Evolutionary conservation across 2,113 vertebrate species (phyloP).

Genomic region (Scortum barcoo): DNA sequence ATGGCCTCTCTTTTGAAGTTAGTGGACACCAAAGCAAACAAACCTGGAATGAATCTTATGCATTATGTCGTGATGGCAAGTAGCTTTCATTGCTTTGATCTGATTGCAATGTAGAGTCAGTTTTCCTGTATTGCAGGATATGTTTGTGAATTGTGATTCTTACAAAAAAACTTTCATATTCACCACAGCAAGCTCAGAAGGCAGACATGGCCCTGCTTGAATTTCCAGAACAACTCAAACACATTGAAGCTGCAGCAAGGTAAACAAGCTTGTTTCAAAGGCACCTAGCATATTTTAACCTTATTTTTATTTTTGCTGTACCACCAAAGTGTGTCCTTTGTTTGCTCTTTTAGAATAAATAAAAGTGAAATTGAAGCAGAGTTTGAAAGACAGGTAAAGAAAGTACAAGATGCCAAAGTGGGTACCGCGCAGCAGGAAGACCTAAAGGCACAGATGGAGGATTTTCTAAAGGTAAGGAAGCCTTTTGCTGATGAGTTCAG

Average conservation of each 20-base stretch:
- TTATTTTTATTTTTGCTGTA: background rate
- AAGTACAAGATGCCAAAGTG: slow-evolving; percentile 70
- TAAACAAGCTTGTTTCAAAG: slow-evolving; percentile 37
- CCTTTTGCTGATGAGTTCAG: background rate
- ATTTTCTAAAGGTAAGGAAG: slow-evolving; percentile 78
- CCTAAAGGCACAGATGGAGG: slow-evolving; percentile 80
- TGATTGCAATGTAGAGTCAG: background rate
- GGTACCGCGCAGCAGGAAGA: slow-evolving; percentile 77
- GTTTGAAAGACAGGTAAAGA: slow-evolving; percentile 72
- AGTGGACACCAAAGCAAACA: slow-evolving; percentile 87
- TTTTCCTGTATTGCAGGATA: background rate
- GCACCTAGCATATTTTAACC: background rate
- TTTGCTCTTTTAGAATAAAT: slow-evolving; percentile 69
- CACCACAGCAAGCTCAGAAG: slow-evolving; percentile 82
- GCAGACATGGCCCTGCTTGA: slow-evolving; percentile 76
- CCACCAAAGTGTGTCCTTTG: background rate
- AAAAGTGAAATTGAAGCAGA: slow-evolving; percentile 83
- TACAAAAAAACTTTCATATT: slow-evolving; percentile 15
- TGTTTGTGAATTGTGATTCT: background rate
- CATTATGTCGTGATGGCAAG: slow-evolving; percentile 87
- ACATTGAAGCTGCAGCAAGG: slow-evolving; percentile 81
- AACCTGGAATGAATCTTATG: slow-evolving; percentile 89
- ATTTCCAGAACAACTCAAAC: slow-evolving; percentile 80
- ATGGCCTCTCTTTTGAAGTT: slow-evolving; percentile 86
- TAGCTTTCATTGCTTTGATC: slow-evolving; percentile 17